Conservation (phyloP, 2,797 vertebrate genomes). For the Hippopotamyrus pictus region DNA sequence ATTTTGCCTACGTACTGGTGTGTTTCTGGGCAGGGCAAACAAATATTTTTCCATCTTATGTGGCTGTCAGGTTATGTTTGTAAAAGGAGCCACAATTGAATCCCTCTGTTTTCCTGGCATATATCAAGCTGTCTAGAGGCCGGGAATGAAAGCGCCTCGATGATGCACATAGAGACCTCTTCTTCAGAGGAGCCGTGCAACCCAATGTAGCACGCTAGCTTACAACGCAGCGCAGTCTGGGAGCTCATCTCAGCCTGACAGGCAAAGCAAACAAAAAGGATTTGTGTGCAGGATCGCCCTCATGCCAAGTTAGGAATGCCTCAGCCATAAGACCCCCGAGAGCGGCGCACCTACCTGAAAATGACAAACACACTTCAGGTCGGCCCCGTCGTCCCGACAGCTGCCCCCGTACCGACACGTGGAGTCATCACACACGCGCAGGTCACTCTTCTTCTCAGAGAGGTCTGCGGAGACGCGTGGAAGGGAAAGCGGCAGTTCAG, state of each 20-base stretch:
- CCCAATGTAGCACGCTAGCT: background rate
- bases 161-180: background rate
- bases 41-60: slow-evolving; percentile 7
- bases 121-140: slow-evolving; percentile 16
- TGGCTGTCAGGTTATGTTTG: background rate
- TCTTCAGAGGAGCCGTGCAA: background rate
- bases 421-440: slow-evolving; percentile 79
- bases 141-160: background rate
- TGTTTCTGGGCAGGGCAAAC: background rate
- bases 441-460: slow-evolving; percentile 79
- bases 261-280: background rate
- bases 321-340: background rate
- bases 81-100: background rate
- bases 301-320: background rate
- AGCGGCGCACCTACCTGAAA: slow-evolving; percentile 72
- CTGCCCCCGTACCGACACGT: slow-evolving; percentile 84
- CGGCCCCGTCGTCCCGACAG: slow-evolving; percentile 81
- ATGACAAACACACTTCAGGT: slow-evolving; percentile 84
- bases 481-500: background rate
- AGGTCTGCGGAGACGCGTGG: slow-evolving; percentile 60
- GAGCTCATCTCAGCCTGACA: background rate
- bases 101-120: slow-evolving; percentile 3
- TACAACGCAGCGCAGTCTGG: background rate
- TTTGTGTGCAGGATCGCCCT: background rate
- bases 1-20: background rate